A percentile compares a stretch with the other conserved stretches of the same genome.
phyloP scores from a whole-genome alignment of 2,888 invertebrate species.

The Hoplodrina ambigua region DNA sequence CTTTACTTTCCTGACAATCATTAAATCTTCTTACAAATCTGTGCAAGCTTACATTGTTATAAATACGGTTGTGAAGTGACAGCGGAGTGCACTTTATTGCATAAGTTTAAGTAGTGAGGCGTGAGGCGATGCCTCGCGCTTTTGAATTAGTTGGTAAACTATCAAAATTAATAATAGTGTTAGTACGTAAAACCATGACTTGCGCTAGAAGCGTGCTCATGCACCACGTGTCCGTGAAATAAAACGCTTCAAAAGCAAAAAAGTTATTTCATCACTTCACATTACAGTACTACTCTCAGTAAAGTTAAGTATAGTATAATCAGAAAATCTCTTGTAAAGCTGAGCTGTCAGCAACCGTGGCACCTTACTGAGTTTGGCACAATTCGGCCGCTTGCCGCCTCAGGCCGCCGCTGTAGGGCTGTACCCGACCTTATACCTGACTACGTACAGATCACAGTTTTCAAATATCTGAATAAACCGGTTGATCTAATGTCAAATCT shows the following conservation, averaged over 20 bases:
- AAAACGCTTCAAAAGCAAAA: not conserved
- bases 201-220: not conserved
- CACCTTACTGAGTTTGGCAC: conserved; percentile 36
- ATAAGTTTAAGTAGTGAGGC: conserved; percentile 13
- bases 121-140: not conserved
- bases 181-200: not conserved
- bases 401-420: conserved; percentile 1
- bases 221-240: not conserved
- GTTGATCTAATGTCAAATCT: no score
- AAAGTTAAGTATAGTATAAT: conserved; percentile 6
- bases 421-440: not conserved
- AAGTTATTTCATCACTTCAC: no score
- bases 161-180: not conserved
- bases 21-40: conserved; percentile 1
- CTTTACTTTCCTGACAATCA: not conserved
- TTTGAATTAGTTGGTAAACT: not conserved
- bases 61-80: conserved; percentile 3
- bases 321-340: conserved; percentile 1
- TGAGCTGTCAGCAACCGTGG: not conserved
- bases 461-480: no score
- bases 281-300: not conserved
- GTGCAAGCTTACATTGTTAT: conserved; percentile 2
- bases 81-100: conserved; percentile 22
- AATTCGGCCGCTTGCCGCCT: conserved; percentile 4
- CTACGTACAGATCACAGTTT: no score